Base-by-base conservation (phyloP, 2,113 vertebrate genomes). In the Motacilla tschutschensis region DNA sequence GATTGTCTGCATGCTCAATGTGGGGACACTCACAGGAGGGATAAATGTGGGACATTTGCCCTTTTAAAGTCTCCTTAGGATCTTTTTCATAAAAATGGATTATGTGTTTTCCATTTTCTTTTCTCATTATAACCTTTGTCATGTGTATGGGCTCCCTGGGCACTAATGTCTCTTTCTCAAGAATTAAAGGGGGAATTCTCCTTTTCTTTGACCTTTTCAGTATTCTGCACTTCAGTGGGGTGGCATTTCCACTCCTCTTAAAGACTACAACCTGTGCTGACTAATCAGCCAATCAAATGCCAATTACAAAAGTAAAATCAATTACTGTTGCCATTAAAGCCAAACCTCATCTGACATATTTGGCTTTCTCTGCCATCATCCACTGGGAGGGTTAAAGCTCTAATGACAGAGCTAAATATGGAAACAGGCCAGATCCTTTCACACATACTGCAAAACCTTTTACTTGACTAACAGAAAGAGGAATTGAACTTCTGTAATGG, bases 131-230 rank as follows among this genome's bases (percentile, higher is more conserved):
- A 94, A 93, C 79, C 72, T 78, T 93, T 94, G 90, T 90, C 89
- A 86, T 57, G 44, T 76, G 40, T 62, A 64, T 54, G 76, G 43
- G 22, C 57, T 86, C 88, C 79, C 91, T 90, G 55, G 74, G 79
- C 78, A 90, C 64, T 85, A 67, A 84, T 80, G 80, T 77, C 82
- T 94, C 69, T 72, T 85, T 88, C 76, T 80, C 75, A 54, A 70
- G 94, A 93, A 91, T 85, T 95, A 91, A 92, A 94, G 63, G 46
- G 73, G 73, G 65, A 93, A 51, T 65, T 83, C 38, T 92, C 51
- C 44, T 70, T 31, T 91, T 89, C 79, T 89, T 70, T 94, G 94
- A 94, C 87, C 91, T 97, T 96, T 94, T 94, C 79, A 93, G 72
- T 96, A 94, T 95, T 96, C 92, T 90, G 36, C 44, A 85, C 69